Percentiles rank a stretch among this genome's conserved stretches.
Conservation (phyloP, 1,140 invertebrate species). For the Nephila pilipes region DNA sequence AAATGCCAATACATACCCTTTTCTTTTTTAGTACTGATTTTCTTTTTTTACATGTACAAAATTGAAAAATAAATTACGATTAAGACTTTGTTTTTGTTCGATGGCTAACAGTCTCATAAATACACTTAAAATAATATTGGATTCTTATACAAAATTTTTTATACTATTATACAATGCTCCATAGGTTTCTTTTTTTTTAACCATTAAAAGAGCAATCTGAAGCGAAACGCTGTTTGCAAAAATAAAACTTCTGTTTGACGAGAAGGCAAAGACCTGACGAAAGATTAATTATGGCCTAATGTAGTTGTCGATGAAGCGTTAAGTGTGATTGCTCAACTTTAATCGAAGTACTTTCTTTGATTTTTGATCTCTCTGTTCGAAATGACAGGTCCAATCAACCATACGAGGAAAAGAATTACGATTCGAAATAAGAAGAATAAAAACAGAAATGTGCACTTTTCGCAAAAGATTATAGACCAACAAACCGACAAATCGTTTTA, state of each 20-base stretch:
- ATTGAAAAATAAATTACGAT: too few species aligned
- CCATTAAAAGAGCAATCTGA: neutral
- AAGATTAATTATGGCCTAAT: constrained; percentile 8
- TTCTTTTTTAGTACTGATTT: too few species aligned
- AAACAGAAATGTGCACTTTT: neutral
- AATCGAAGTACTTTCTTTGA: neutral
- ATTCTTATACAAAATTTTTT: too few species aligned
- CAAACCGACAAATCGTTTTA: too few species aligned
- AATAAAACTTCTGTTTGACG: neutral
- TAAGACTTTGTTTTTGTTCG: too few species aligned
- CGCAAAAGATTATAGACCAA: neutral
- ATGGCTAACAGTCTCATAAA: too few species aligned
- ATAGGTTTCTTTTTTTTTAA: neutral
- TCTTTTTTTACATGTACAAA: too few species aligned
- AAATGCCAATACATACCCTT: too few species aligned
- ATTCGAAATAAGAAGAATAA: neutral
- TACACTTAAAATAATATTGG: too few species aligned
- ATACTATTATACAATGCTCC: too few species aligned
- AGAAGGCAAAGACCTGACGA: neutral
- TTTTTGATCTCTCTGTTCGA: neutral
- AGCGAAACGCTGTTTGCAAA: neutral
- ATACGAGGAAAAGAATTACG: neutral
- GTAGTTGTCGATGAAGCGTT: constrained; percentile 9
- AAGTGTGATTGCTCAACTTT: neutral
- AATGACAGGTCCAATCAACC: neutral